Conservation (phyloP, 2,888 invertebrate species). For the Hydropsyche betteni region DNA sequence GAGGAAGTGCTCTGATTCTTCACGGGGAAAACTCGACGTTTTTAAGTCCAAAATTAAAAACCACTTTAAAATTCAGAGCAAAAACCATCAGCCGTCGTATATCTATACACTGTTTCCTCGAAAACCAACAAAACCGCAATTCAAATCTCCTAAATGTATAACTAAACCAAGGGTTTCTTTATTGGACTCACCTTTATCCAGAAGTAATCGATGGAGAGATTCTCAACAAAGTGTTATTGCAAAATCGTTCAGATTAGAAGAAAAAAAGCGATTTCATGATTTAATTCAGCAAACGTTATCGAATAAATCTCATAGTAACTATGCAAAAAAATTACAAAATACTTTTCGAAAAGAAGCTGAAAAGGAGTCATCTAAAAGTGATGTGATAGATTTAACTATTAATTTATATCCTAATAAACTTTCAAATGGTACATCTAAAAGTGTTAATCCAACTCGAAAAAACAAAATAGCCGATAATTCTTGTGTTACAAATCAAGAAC, state of each 20-base stretch:
- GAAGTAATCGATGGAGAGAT: constrained; percentile 52
- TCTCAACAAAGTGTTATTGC: constrained; percentile 56
- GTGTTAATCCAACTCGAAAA: constrained; percentile 57
- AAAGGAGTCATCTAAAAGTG: constrained; percentile 48
- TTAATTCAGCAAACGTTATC: constrained; percentile 57
- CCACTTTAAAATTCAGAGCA: too few species aligned
- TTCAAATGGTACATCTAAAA: constrained; percentile 59
- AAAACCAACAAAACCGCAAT: constrained; percentile 47
- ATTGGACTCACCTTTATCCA: constrained; percentile 57
- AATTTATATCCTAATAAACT: constrained; percentile 55
- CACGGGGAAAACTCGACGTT: neutral
- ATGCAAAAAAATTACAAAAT: constrained; percentile 37
- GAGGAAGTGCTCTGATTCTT: too few species aligned
- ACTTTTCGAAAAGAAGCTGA: neutral
- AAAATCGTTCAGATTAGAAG: constrained; percentile 67
- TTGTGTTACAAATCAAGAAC: constrained; percentile 55
- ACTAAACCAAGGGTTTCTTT: constrained; percentile 56
- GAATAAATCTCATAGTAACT: constrained; percentile 45
- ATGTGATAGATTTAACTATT: constrained; percentile 59
- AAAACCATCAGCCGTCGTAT: too few species aligned
- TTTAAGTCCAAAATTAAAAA: too few species aligned
- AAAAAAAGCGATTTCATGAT: constrained; percentile 67
- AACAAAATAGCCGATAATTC: constrained; percentile 53
- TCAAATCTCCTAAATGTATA: constrained; percentile 60
- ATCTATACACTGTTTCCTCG: too few species aligned